A percentile compares a stretch with the other conserved stretches of the same genome.
These are phyloP conservation scores for Eueremaeus valkanovi DNA, from an alignment of 2,888 invertebrate species.

Conservation along the genomic window DNA sequence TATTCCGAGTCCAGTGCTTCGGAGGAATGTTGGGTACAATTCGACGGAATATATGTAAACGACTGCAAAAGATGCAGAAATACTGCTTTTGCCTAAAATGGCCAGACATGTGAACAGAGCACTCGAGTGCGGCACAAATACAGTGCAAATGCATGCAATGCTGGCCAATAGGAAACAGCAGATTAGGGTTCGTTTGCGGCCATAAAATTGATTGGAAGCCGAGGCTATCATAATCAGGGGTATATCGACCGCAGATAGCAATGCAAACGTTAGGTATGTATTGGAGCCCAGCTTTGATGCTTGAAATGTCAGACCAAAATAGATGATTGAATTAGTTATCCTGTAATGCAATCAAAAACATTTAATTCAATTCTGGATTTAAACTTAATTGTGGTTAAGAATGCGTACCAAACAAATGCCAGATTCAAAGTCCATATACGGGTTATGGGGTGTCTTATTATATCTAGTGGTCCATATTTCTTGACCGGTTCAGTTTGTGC, in stretches of 20 bases:
- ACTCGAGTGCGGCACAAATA: conserved; percentile 67
- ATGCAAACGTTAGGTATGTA: conserved; percentile 64
- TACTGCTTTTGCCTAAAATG: conserved; percentile 64
- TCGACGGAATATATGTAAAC: conserved; percentile 68
- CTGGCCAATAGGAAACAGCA: conserved; percentile 80
- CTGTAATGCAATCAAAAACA: no score
- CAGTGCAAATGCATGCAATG: conserved; percentile 74
- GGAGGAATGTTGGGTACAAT: conserved; percentile 62
- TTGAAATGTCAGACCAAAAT: conserved; percentile 71
- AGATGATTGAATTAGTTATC: conserved; percentile 68
- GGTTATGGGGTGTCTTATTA: neutral
- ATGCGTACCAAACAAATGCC: conserved; percentile 20
- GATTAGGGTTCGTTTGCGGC: conserved; percentile 80
- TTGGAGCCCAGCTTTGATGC: conserved; percentile 70
- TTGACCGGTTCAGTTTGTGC: no score
- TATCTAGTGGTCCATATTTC: neutral
- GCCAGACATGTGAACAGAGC: conserved; percentile 60
- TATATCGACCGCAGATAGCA: conserved; percentile 54
- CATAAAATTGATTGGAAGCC: conserved; percentile 68
- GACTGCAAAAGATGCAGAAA: conserved; percentile 65
- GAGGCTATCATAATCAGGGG: conserved; percentile 56
- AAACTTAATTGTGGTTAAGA: no score
- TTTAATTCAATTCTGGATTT: no score
- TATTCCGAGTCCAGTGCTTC: conserved; percentile 46
- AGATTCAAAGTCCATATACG: conserved; percentile 27